These are phyloP conservation scores for Gymnocypris eckloni DNA, from an alignment of 2,797 vertebrate species.

Conservation along the genomic window DNA sequence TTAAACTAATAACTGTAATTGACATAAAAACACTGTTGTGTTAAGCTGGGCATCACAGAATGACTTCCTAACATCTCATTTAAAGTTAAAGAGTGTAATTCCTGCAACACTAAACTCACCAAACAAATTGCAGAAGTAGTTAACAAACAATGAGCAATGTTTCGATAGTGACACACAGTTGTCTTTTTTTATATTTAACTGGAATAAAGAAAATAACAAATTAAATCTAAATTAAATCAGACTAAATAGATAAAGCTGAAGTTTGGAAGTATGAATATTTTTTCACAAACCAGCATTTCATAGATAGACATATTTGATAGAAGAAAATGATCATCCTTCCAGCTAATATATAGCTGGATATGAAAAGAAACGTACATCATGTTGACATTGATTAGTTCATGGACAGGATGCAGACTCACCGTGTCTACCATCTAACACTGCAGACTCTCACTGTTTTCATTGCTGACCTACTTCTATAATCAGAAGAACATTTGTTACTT, in stretches of 20 bases:
- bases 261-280: not conserved
- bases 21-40: not conserved
- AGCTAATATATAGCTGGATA: not conserved
- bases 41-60: not conserved
- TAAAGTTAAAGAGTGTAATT: not conserved
- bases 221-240: not conserved
- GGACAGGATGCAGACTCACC: slow-evolving; percentile 1
- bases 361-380: not conserved
- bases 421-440: slow-evolving; percentile 10
- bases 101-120: not conserved
- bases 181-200: not conserved
- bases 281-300: not conserved
- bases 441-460: slow-evolving; percentile 53
- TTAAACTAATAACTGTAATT: slow-evolving; percentile 15
- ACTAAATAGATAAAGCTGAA: not conserved
- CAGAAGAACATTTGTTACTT: slow-evolving; percentile 59
- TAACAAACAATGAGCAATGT: not conserved
- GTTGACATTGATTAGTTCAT: slow-evolving; percentile 7
- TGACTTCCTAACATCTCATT: not conserved
- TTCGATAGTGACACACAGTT: not conserved
- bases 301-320: not conserved
- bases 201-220: not conserved
- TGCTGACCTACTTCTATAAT: slow-evolving; percentile 68
- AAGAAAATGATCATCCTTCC: not conserved
- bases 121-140: slow-evolving; percentile 5